Base-by-base conservation (phyloP, 1,140 invertebrate genomes). In the Cheumatopsyche charites region DNA sequence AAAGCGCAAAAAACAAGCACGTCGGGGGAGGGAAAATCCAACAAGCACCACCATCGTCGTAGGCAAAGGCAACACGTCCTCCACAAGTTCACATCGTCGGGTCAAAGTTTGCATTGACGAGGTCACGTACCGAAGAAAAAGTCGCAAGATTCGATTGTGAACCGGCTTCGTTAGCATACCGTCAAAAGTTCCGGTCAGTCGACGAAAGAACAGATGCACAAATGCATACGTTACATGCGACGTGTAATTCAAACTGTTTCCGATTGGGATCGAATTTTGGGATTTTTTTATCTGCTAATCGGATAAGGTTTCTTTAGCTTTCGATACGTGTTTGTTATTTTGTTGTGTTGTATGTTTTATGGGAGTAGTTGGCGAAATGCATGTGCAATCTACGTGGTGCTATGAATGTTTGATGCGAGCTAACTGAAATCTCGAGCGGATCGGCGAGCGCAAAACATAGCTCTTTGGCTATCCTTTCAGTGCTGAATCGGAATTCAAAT, bases 171-270 rank as follows among this genome's bases (percentile, higher is more conserved):
- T 58, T 58, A 58, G 55, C 19, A 58, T 58, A 26, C 55, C 55
- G 55, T 58, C 55, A 58, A 58, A 58, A 58, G 55, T 58, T 58
- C 19, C 23, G 9, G 11, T 58, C 55, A 19, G 55, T 58, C 21
- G 21, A 23, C 1, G 19, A 23, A 23, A 25, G 4, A 4, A 7
- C 7, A 5, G 55, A 5, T 13, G 13, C 43, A 13, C 13, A 13
- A 4, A 58, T 25, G 21, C 13, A 25, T 25, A 58, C 23, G 23
- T 25, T n/a, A 58, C 13, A 5, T 58, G 12, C 12, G 17, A 2
- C 2, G 43, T 45, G 43, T 12, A n/a, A 1, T 45, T 45, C n/a
- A n/a, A n/a, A n/a, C n/a, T n/a, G n/a, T n/a, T n/a, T n/a, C n/a
- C n/a, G n/a, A n/a, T n/a, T n/a, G n/a, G n/a, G n/a, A n/a, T n/a